Conservation (phyloP, 2,888 invertebrate species). For the Eupithecia pulchellata region DNA sequence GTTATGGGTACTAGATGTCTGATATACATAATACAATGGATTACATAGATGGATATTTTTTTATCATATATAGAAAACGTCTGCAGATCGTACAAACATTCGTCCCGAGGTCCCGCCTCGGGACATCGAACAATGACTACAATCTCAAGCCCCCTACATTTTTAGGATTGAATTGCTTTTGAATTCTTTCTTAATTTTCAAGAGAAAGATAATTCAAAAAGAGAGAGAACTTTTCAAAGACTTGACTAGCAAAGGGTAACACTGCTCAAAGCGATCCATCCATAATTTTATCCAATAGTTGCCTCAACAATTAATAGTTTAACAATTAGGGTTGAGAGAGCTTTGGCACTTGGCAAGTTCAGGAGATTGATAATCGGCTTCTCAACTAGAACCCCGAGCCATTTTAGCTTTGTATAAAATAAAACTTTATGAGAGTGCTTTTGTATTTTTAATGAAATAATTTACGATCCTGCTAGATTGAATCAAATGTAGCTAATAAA, state of each 20-base stretch:
- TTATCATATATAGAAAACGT: too few relatives aligned
- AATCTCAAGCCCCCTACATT: too few relatives aligned
- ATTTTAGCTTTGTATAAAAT: background rate
- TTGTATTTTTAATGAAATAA: background rate
- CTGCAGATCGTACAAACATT: too few relatives aligned
- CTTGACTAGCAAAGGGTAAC: background rate
- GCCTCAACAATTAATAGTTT: slow-evolving; percentile 7
- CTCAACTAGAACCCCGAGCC: background rate
- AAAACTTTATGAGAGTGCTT: slow-evolving; percentile 1
- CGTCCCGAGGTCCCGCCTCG: too few relatives aligned
- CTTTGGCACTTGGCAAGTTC: slow-evolving; percentile 17
- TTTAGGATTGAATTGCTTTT: too few relatives aligned
- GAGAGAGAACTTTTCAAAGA: too few relatives aligned
- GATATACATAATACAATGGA: too few relatives aligned
- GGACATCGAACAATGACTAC: too few relatives aligned
- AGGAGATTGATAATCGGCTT: slow-evolving; percentile 17
- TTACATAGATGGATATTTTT: too few relatives aligned
- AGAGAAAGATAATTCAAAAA: background rate
- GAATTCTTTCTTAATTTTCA: too few relatives aligned
- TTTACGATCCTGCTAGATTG: background rate
- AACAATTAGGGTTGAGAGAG: slow-evolving; percentile 3
- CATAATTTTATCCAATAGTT: slow-evolving; percentile 10
- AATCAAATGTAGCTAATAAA: background rate
- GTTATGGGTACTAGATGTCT: too few relatives aligned
- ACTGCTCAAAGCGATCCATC: background rate